phyloP scores from a whole-genome alignment of 2,113 vertebrate genomes.

The Gasterosteus aculeatus region DNA sequence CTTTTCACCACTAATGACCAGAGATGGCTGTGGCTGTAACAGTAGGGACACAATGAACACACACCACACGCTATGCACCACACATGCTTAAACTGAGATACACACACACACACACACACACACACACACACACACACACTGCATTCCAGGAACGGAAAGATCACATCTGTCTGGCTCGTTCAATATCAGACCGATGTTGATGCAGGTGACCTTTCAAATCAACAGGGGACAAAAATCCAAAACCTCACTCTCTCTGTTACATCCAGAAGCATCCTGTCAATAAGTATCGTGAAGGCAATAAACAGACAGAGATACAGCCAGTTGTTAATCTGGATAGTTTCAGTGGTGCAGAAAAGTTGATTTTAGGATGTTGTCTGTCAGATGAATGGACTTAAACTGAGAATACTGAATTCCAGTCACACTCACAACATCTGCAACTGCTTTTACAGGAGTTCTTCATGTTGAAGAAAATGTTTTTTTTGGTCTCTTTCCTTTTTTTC shows the following conservation, averaged over 20 bases:
- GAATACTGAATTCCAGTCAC: constrained; percentile 22
- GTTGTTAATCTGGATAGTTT: constrained; percentile 42
- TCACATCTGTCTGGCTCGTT: constrained; percentile 48
- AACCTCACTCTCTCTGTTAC: neutral
- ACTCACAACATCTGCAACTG: neutral
- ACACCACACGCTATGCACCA: neutral
- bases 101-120: constrained; percentile 4
- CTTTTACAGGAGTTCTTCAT: neutral
- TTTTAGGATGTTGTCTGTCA: constrained; percentile 34
- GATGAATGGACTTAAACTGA: constrained; percentile 5
- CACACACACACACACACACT: constrained; percentile 6
- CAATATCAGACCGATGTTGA: constrained; percentile 42
- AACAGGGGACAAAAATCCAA: constrained; percentile 33
- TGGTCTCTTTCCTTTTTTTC: constrained; percentile 9
- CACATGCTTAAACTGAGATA: constrained; percentile 21
- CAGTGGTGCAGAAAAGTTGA: constrained; percentile 30
- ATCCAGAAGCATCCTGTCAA: constrained; percentile 24
- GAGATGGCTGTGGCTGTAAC: constrained; percentile 52
- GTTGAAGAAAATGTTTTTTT: constrained; percentile 2
- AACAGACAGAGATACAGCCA: constrained; percentile 11
- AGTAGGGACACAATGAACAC: constrained; percentile 37
- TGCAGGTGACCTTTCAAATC: constrained; percentile 63
- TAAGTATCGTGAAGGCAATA: constrained; percentile 24
- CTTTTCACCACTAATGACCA: constrained; percentile 65
- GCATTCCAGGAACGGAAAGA: constrained; percentile 52